A percentile compares a stretch with the other conserved stretches of the same genome.
phyloP scores from a whole-genome alignment of 2,888 invertebrate genomes.

The Coelopa pilipes region DNA sequence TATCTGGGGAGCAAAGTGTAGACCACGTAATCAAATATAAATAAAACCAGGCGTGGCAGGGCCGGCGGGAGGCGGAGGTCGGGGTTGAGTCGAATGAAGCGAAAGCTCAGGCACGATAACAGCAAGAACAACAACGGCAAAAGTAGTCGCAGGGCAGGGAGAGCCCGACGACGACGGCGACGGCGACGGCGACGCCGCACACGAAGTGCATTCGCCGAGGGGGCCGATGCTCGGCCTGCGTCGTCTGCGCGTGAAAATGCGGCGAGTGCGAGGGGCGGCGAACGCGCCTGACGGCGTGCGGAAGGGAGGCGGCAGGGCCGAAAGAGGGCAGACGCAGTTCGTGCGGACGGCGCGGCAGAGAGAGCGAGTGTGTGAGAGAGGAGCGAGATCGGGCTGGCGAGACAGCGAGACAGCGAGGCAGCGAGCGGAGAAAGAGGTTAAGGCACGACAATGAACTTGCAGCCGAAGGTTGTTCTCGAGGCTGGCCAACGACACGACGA shows the following conservation, averaged over 20 bases:
- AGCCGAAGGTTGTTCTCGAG: slow-evolving; percentile 29
- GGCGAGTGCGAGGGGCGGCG: too few species aligned
- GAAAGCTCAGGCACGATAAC: neutral
- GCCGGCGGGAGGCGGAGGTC: neutral
- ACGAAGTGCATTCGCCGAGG: too few species aligned
- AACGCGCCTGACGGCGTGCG: too few species aligned
- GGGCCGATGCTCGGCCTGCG: too few species aligned
- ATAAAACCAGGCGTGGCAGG: too few species aligned
- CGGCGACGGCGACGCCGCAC: too few species aligned
- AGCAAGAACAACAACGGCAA: neutral
- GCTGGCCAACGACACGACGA: slow-evolving; percentile 13
- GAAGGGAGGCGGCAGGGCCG: too few species aligned
- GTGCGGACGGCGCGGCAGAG: neutral
- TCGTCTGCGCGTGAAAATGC: too few species aligned
- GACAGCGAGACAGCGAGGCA: neutral
- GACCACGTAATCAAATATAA: too few species aligned
- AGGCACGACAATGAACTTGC: slow-evolving; percentile 34
- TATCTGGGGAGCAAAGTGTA: too few species aligned
- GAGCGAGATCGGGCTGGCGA: neutral
- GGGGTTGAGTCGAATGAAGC: neutral
- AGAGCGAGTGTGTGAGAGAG: neutral
- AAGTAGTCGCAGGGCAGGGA: too few species aligned
- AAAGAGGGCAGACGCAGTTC: neutral
- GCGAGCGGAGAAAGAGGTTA: slow-evolving; percentile 16
- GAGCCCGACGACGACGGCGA: too few species aligned